Base-by-base conservation (phyloP, 2,113 vertebrate species). In the Sceloporus undulatus region DNA sequence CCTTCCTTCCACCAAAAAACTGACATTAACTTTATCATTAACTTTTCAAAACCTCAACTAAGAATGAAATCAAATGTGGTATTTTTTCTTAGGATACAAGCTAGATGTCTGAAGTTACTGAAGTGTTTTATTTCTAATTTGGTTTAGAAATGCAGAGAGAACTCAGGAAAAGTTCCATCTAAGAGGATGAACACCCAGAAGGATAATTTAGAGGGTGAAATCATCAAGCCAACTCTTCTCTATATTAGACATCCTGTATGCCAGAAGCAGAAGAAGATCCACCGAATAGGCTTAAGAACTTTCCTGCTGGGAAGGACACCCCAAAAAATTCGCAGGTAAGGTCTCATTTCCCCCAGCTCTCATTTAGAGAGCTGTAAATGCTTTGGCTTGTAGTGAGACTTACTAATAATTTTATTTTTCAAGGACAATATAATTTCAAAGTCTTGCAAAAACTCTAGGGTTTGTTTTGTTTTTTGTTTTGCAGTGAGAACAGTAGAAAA, bases 241-340 rank as follows among this genome's bases (percentile, higher is more conserved):
- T 94, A 13, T 23, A 13, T 96, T 91, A 85, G 82, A 2, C 95
- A 98, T 93, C 97, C 97, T 34, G 97, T 98, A 81, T 95, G 90
- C 68, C 98, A 98, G 94, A 95, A 93, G 87, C 94, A 68, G 82
- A 97, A 94, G 85, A 94, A 91, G n/a, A 91, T 97, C n/a, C 94
- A 96, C 86, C 95, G 70, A 77, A 92, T 94, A 76, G 94, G 90
- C 87, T 93, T 95, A 87, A 90, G 93, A 77, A 98, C 97, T 10
- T 94, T 98, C 93, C 95, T 98, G 84, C 84, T 98, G 73, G 98
- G 98, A 92, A 96, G 97, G 91, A 98, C 98, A 19, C 98, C 98
- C 0, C 95, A 94, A 90, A 94, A 82, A 83, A 95, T 98, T 75
- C 70, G 97, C 94, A 98, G 97, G 98, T 99, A 94, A 95, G 95